phyloP scores from a whole-genome alignment of 1,140 invertebrate species.

The Akabosia matsudoensis region DNA sequence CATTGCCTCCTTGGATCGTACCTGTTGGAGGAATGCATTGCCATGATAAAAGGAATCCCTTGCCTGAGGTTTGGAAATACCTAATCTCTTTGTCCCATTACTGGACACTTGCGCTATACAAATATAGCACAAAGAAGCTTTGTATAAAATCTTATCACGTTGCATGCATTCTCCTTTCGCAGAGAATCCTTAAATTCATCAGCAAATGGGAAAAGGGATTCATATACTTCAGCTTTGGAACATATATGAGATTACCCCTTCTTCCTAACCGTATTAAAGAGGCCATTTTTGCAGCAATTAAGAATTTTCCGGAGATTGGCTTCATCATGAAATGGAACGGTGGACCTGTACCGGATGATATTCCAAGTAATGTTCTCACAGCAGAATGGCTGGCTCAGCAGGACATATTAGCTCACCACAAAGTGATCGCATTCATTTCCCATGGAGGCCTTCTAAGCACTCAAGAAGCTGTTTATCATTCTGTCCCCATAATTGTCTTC shows the following conservation, averaged over 20 bases:
- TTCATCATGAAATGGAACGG: constrained; percentile 35
- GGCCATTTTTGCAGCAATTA: constrained; percentile 22
- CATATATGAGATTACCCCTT: constrained; percentile 4
- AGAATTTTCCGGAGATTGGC: constrained; percentile 2
- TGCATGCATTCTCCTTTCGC: background rate
- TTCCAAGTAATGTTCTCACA: constrained; percentile 34
- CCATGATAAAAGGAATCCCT: background rate
- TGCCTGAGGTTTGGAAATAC: constrained; percentile 24
- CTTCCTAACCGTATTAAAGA: background rate
- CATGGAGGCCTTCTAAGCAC: constrained; percentile 24
- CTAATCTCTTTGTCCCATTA: background rate
- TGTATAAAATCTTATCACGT: background rate
- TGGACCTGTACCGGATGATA: constrained; percentile 1
- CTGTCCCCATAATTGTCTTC: constrained; percentile 22
- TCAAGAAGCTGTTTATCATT: constrained; percentile 22
- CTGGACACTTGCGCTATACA: no score
- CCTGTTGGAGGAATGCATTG: constrained; percentile 61
- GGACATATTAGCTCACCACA: constrained; percentile 28
- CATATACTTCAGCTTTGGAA: constrained; percentile 36
- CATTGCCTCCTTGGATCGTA: constrained; percentile 58
- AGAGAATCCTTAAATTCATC: background rate
- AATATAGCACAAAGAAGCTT: background rate
- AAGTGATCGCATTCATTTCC: constrained; percentile 17
- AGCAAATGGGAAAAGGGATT: constrained; percentile 27
- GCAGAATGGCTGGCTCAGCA: constrained; percentile 38